Base-by-base conservation (phyloP, 2,113 vertebrate genomes). In the Nycticorax nycticorax region DNA sequence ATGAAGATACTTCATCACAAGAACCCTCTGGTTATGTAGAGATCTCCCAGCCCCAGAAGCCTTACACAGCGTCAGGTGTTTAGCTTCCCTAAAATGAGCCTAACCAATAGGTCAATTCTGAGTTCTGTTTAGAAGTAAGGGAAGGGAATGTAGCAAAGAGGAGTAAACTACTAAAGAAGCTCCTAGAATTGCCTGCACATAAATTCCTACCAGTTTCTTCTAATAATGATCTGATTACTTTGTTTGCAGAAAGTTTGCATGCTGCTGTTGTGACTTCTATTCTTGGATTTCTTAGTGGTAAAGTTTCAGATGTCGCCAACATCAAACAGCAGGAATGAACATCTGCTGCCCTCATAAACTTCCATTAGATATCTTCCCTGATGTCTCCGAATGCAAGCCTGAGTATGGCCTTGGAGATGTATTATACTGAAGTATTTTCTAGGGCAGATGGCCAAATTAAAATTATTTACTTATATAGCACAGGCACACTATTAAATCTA, bases 361-460 rank as follows among this genome's bases (percentile, higher is more conserved):
- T 85, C 33, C 66, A 73, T 91, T 85, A 78, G 32, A 68, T 93
- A 43, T 22, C 47, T 75, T 53, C 66, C 14, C 89, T 85, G 32
- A 12, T 71, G 62, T 43, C 43, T 94, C 50, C 62, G 56, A 94
- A 32, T 43, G 50, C 47, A 77, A 92, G 57, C 86, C 76, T 59
- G 32, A 90, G 37, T 75, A 28, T 75, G 59, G 64, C 77, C 57
- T 78, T 88, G 52, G 75, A 98, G 72, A 53, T 77, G 11, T 62
- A 45, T 91, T 93, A 43, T 83, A 56, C 33, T 63, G n/a, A 85
- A 90, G 68, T 39, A 74, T 89, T 94, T 64, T 83, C 85, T 93
- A 33, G 56, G 88, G 86, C 86, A 97, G 85, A 93, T 95, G 79
- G 57, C 69, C 50, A 97, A 92, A 96, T 96, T 77, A 85, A 97